Evolutionary conservation across 2,888 invertebrate genomes (phyloP).

Genomic region (Clusia tigrina): DNA sequence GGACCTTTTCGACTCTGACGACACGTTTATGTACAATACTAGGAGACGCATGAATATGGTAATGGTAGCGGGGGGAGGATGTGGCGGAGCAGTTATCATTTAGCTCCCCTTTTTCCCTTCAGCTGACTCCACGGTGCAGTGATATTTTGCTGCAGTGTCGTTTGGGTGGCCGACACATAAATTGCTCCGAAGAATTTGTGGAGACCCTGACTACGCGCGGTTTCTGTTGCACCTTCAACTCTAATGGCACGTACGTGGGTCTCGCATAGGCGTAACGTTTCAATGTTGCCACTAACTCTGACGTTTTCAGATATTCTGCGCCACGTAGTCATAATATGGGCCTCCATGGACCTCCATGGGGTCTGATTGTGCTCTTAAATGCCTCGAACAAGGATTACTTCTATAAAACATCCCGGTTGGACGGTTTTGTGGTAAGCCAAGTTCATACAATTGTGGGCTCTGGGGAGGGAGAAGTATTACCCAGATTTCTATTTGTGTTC

Average conservation of each 20-base stretch:
- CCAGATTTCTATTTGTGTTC: no score
- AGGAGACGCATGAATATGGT: constrained; percentile 44
- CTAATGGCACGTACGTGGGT: constrained; percentile 37
- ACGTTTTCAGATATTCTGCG: constrained; percentile 37
- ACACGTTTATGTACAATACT: constrained; percentile 50
- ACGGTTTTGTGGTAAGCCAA: constrained; percentile 69
- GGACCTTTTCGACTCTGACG: constrained; percentile 48
- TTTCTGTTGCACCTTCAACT: constrained; percentile 65
- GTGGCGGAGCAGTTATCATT: no score
- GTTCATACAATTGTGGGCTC: no score
- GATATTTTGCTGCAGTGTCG: constrained; percentile 58
- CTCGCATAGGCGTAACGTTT: no score
- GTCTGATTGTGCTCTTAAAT: constrained; percentile 67
- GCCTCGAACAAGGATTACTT: constrained; percentile 68
- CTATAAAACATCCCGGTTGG: constrained; percentile 64
- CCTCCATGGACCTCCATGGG: constrained; percentile 60
- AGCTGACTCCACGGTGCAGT: constrained; percentile 63
- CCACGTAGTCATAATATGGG: constrained; percentile 33
- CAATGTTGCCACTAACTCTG: no score
- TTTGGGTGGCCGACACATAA: constrained; percentile 42
- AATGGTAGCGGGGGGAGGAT: no score
- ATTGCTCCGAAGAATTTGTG: constrained; percentile 52
- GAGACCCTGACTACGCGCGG: constrained; percentile 61
- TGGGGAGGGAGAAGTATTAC: no score
- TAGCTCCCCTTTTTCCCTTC: no score